phyloP scores from a whole-genome alignment of 2,797 vertebrate genomes.

The Sitta carolinensis region DNA sequence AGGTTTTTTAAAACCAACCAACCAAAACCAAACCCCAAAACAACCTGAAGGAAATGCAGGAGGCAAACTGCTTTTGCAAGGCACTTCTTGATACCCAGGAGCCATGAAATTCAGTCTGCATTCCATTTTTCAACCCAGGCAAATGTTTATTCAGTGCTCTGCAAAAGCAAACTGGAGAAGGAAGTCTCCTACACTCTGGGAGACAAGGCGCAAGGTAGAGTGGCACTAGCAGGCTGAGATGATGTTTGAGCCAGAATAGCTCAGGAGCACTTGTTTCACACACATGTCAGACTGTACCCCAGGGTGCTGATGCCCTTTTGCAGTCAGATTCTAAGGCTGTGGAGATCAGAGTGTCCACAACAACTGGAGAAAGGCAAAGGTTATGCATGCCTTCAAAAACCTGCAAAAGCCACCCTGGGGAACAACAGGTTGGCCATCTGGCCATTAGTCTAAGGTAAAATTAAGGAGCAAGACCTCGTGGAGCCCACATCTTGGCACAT shows the following conservation, averaged over 20 bases:
- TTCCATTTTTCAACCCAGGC: neutral
- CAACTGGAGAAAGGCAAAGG: neutral
- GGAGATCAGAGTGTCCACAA: too few species aligned
- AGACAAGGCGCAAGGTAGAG: neutral
- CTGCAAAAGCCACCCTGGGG: neutral
- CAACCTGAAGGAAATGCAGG: neutral
- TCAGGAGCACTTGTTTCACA: neutral
- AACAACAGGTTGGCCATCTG: fast-evolving
- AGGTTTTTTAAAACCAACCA: neutral
- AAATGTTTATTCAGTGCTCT: neutral
- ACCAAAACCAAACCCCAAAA: neutral
- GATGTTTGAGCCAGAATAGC: neutral
- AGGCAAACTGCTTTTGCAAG: neutral
- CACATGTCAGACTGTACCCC: fast-evolving
- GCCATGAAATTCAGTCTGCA: neutral
- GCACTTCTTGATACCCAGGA: neutral
- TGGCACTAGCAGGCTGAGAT: neutral
- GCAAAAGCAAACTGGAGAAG: neutral
- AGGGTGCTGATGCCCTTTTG: neutral
- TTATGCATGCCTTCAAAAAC: neutral
- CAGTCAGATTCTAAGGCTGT: neutral
- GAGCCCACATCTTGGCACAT: neutral
- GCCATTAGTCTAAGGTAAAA: neutral
- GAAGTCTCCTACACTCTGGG: neutral
- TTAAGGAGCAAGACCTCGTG: neutral